These are phyloP conservation scores for Odontamblyopus lacepedii DNA, from an alignment of 2,797 vertebrate species.

Conservation along the genomic window DNA sequence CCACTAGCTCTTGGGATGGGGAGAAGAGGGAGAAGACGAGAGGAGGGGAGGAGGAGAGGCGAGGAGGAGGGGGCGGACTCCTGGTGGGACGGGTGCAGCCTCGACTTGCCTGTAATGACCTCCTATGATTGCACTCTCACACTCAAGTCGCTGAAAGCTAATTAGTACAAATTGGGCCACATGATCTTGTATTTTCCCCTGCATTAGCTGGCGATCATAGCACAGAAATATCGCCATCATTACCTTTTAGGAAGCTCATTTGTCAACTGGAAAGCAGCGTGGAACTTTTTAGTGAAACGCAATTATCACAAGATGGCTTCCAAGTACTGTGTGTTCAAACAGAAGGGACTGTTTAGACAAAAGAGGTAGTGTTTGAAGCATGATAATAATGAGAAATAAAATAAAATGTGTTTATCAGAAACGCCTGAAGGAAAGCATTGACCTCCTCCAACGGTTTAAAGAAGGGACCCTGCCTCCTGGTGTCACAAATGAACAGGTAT, in stretches of 20 bases:
- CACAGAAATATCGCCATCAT: constrained; percentile 53
- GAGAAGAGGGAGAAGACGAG: constrained; percentile 53
- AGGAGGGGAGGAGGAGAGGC: constrained; percentile 23
- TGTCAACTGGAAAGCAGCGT: constrained; percentile 55
- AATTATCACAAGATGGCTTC: constrained; percentile 23
- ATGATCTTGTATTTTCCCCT: constrained; percentile 50
- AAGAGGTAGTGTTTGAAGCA: neutral
- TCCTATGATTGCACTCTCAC: constrained; percentile 13
- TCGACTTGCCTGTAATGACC: constrained; percentile 69
- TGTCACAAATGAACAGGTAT: constrained; percentile 88
- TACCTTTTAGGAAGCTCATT: constrained; percentile 64
- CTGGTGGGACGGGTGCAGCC: constrained; percentile 59
- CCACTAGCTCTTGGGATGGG: constrained; percentile 57
- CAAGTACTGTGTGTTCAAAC: constrained; percentile 13
- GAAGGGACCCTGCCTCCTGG: constrained; percentile 78
- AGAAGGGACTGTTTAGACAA: neutral
- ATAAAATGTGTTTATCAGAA: constrained; percentile 66
- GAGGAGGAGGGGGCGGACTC: constrained; percentile 48
- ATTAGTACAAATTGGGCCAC: constrained; percentile 65
- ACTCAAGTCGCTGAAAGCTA: constrained; percentile 44
- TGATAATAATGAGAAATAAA: neutral
- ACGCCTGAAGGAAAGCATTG: constrained; percentile 83
- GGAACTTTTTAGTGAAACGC: constrained; percentile 40
- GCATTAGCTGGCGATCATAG: constrained; percentile 52
- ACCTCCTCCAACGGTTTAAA: constrained; percentile 84